A percentile compares a stretch with the other conserved stretches of the same genome.
Evolutionary conservation across 2,888 invertebrate genomes (phyloP).

Genomic region (Drosophila phalerata): DNA sequence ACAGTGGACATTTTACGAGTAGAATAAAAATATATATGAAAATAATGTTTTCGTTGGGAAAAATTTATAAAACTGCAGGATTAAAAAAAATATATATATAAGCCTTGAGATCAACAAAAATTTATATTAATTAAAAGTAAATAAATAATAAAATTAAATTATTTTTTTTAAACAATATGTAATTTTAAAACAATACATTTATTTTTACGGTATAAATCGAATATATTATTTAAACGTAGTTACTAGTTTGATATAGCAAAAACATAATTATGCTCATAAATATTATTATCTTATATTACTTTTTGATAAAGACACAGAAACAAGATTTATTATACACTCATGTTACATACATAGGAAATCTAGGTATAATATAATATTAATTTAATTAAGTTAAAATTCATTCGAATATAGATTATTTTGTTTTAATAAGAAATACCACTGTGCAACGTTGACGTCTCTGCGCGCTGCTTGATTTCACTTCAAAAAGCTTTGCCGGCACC

Average conservation of each 20-base stretch:
- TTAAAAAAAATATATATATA: neutral
- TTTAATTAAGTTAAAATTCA: too few relatives aligned
- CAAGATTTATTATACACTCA: neutral
- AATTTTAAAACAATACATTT: too few relatives aligned
- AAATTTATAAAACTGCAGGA: neutral
- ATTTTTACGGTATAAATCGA: neutral
- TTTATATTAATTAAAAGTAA: neutral
- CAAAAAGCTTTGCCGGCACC: slow-evolving; percentile 75
- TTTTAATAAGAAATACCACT: slow-evolving; percentile 14
- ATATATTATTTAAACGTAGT: neutral
- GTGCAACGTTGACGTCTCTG: slow-evolving; percentile 46
- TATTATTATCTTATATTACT: neutral
- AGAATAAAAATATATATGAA: neutral
- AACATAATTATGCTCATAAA: neutral
- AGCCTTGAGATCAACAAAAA: neutral
- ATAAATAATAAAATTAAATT: too few relatives aligned
- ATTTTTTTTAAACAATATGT: too few relatives aligned
- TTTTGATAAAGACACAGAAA: neutral
- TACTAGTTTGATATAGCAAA: neutral
- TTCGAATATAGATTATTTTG: too few relatives aligned
- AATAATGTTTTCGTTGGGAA: neutral
- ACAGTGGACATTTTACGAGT: slow-evolving; percentile 40
- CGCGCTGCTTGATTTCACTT: slow-evolving; percentile 73
- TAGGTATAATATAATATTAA: neutral
- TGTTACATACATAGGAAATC: neutral